These are phyloP conservation scores for Dynastes grantii DNA, from an alignment of 2,888 invertebrate genomes.

Conservation along the genomic window DNA sequence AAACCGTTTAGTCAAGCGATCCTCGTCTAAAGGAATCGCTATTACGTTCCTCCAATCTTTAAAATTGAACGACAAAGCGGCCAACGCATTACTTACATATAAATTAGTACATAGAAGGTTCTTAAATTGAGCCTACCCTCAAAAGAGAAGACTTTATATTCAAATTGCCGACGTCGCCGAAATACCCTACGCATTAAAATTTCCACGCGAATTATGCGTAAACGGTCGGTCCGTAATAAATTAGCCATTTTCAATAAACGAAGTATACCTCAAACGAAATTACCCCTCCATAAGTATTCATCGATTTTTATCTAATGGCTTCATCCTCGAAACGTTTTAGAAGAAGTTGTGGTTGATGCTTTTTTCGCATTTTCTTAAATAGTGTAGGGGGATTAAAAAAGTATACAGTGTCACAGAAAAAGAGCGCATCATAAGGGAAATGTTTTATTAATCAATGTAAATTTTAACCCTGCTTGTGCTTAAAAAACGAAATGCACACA, in stretches of 20 bases:
- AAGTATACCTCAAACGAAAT: conserved; percentile 7
- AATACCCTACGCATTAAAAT: conserved; percentile 21
- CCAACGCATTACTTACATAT: conserved; percentile 18
- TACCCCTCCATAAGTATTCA: neutral
- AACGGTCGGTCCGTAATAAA: conserved; percentile 16
- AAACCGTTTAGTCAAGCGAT: neutral
- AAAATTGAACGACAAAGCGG: neutral
- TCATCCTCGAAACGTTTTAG: neutral
- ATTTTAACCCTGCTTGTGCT: neutral
- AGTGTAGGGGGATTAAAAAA: neutral
- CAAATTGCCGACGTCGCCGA: neutral
- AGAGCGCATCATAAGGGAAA: neutral
- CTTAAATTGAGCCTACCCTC: conserved; percentile 7
- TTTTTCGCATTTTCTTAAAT: neutral
- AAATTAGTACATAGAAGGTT: neutral
- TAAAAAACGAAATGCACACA: no score
- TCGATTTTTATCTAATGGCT: conserved; percentile 8
- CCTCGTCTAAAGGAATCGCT: neutral
- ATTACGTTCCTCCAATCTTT: conserved; percentile 15
- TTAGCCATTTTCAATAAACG: conserved; percentile 9
- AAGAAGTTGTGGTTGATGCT: neutral
- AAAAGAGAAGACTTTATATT: conserved; percentile 4
- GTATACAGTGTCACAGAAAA: neutral
- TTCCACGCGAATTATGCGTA: conserved; percentile 21
- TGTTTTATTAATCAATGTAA: neutral